phyloP scores from a whole-genome alignment of 1,140 invertebrate genomes.

The Tetragonula clypearis region DNA sequence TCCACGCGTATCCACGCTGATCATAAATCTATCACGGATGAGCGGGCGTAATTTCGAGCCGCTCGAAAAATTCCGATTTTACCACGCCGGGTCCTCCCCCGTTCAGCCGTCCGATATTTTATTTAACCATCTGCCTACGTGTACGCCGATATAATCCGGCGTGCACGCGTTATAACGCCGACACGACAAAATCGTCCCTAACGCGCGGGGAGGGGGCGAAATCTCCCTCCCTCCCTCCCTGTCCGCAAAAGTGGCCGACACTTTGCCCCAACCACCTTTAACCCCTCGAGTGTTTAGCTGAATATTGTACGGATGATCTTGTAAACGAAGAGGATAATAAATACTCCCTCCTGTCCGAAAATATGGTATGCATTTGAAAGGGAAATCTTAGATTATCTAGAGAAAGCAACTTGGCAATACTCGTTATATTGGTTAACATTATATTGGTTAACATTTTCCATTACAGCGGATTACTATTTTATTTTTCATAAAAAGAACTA shows the following conservation, averaged over 20 bases:
- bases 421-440: too few species aligned
- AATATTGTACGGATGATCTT: too few species aligned
- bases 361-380: too few species aligned
- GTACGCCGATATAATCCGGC: slow-evolving; percentile 4
- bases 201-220: not conserved
- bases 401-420: too few species aligned
- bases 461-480: too few species aligned
- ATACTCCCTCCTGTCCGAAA: too few species aligned
- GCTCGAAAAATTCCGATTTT: slow-evolving; percentile 52
- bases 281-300: too few species aligned
- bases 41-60: slow-evolving; percentile 59
- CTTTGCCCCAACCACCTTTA: not conserved
- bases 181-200: not conserved
- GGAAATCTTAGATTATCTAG: too few species aligned
- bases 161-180: not conserved
- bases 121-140: slow-evolving; percentile 50
- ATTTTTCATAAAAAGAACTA: too few species aligned
- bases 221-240: too few species aligned
- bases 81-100: not conserved
- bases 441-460: too few species aligned
- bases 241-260: not conserved
- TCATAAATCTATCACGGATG: slow-evolving; percentile 63
- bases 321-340: too few species aligned
- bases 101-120: slow-evolving; percentile 52
- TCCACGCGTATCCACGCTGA: slow-evolving; percentile 42